phyloP scores from a whole-genome alignment of 2,113 vertebrate species.

The Clarias magur region DNA sequence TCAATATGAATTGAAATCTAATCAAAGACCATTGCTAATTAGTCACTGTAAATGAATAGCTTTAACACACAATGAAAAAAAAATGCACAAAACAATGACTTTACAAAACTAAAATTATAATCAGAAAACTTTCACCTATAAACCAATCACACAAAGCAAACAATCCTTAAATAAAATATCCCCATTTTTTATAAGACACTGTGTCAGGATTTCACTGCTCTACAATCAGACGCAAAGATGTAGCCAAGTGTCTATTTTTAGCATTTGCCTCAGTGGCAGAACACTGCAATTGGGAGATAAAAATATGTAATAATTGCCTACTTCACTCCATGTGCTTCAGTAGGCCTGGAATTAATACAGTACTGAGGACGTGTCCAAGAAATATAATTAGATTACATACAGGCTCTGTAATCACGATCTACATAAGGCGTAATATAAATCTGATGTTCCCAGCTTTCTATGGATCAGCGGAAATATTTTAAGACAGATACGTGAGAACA shows the following conservation, averaged over 20 bases:
- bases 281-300: constrained; percentile 50
- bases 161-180: constrained; percentile 16
- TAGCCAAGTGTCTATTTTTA: constrained; percentile 43
- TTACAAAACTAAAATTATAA: neutral
- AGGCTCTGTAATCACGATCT: constrained; percentile 20
- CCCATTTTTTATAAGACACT: neutral
- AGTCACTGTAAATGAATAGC: neutral
- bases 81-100: neutral
- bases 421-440: constrained; percentile 50
- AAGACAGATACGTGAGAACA: neutral
- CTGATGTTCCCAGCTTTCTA: constrained; percentile 53
- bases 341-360: constrained; percentile 63
- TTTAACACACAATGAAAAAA: neutral
- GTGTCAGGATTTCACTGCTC: constrained; percentile 26
- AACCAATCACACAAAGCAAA: neutral
- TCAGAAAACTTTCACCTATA: neutral
- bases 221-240: constrained; percentile 20
- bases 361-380: neutral
- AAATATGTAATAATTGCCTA: constrained; percentile 52
- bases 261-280: constrained; percentile 35
- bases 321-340: constrained; percentile 36
- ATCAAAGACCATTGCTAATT: neutral
- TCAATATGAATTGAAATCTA: neutral
- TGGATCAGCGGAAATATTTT: constrained; percentile 46
- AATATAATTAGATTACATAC: constrained; percentile 19